phyloP scores from a whole-genome alignment of 2,888 invertebrate species.

The Euplagia quadripunctaria region DNA sequence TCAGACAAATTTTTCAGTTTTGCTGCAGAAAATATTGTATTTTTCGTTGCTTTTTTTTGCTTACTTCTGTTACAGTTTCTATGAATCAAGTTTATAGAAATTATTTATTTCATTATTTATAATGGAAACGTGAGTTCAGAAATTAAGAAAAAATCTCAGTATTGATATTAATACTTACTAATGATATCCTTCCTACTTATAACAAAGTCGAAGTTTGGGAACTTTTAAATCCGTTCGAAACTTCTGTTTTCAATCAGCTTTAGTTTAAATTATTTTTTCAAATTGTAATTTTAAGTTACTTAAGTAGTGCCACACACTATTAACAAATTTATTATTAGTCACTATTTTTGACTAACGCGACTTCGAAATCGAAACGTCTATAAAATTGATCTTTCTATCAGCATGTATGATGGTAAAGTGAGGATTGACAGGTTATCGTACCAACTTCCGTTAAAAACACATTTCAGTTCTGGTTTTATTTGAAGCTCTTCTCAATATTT shows the following conservation, averaged over 20 bases:
- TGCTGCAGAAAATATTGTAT: background rate
- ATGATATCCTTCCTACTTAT: background rate
- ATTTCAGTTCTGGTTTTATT: conserved; percentile 27
- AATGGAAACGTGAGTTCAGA: too few relatives aligned
- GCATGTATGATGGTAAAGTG: conserved; percentile 18
- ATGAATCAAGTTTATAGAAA: conserved; percentile 7
- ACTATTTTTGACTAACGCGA: conserved; percentile 41
- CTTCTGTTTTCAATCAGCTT: conserved; percentile 22
- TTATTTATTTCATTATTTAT: conserved; percentile 1
- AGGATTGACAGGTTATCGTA: conserved; percentile 25
- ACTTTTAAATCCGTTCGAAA: conserved; percentile 7
- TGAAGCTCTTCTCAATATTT: conserved; percentile 30
- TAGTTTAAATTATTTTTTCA: conserved; percentile 35
- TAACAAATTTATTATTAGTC: conserved; percentile 15
- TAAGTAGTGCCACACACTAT: conserved; percentile 28
- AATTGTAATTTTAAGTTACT: conserved; percentile 35
- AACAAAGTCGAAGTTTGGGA: background rate
- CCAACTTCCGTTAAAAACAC: conserved; percentile 36
- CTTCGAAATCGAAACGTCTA: conserved; percentile 40
- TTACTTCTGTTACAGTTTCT: background rate
- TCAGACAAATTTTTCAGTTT: conserved; percentile 40
- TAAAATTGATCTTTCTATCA: conserved; percentile 25
- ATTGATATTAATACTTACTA: too few relatives aligned
- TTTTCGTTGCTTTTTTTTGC: conserved; percentile 1
- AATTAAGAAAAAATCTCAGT: too few relatives aligned